Evolutionary conservation across 2,113 vertebrate species (phyloP).

Genomic region (Egretta garzetta): DNA sequence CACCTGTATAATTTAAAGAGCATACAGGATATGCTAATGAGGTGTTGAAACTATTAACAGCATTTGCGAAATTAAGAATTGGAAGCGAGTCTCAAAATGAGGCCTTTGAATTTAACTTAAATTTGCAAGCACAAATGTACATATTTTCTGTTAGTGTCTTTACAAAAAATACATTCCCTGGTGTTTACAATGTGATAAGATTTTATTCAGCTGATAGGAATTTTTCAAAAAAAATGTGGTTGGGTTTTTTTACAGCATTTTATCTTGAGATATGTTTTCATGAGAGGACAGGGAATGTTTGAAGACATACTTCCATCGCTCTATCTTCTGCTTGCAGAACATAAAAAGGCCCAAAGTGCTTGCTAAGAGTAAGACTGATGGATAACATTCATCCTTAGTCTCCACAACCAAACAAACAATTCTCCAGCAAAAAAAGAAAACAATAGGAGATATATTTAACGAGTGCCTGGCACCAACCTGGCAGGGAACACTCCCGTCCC

Average conservation of each 20-base stretch:
- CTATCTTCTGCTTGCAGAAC: not conserved
- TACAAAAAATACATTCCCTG: not conserved
- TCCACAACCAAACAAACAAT: not conserved
- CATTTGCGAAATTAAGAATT: slow-evolving; percentile 48
- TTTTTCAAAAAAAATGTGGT: not conserved
- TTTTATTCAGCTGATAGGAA: not conserved
- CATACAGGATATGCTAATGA: slow-evolving; percentile 48
- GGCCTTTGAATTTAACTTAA: slow-evolving; percentile 8
- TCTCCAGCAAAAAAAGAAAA: not conserved
- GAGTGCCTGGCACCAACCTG: not conserved
- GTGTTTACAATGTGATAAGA: not conserved
- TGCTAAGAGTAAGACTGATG: not conserved
- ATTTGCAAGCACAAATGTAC: not conserved
- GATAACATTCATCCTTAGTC: not conserved
- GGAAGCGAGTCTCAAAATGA: not conserved
- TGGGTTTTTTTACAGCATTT: not conserved
- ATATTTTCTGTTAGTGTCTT: slow-evolving; percentile 2
- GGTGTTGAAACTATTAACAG: slow-evolving; percentile 2
- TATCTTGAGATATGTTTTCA: not conserved
- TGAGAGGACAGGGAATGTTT: not conserved
- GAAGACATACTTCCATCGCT: not conserved
- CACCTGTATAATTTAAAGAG: slow-evolving; percentile 36
- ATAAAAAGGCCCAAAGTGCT: not conserved
- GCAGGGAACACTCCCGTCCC: rapidly evolving
- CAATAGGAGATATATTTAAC: not conserved